Percentiles rank a stretch among this genome's conserved stretches.
These are phyloP conservation scores for Ciconia nigra DNA, from an alignment of 2,797 vertebrate genomes.

Conservation along the genomic window DNA sequence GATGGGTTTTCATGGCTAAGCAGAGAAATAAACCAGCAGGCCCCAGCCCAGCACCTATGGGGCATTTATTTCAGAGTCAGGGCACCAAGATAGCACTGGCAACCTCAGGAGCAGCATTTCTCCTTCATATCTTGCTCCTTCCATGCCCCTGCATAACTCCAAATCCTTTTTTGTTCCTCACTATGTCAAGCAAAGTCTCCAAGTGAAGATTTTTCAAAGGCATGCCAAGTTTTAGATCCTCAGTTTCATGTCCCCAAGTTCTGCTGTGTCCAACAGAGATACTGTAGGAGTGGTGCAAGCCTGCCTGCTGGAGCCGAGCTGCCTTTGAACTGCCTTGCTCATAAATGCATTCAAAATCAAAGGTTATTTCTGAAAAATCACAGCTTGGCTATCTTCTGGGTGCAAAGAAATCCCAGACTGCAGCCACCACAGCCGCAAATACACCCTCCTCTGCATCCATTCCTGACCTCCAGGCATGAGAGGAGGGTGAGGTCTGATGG, in stretches of 20 bases:
- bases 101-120: neutral
- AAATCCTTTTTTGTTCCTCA: neutral
- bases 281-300: neutral
- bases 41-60: neutral
- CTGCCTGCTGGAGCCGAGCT: neutral
- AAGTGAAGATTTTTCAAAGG: conserved; percentile 51
- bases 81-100: neutral
- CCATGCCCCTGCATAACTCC: neutral
- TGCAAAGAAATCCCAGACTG: neutral
- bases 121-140: neutral
- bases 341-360: neutral
- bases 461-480: fast-evolving
- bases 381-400: neutral
- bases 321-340: conserved; percentile 10
- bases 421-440: neutral
- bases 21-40: neutral
- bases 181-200: neutral
- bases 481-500: neutral
- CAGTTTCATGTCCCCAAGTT: neutral
- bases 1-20: neutral
- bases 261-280: conserved; percentile 32
- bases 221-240: neutral
- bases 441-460: neutral
- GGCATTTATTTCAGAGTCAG: neutral
- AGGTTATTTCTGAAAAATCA: neutral